phyloP scores from a whole-genome alignment of 2,113 vertebrate species.

The Oceanodroma tethys region DNA sequence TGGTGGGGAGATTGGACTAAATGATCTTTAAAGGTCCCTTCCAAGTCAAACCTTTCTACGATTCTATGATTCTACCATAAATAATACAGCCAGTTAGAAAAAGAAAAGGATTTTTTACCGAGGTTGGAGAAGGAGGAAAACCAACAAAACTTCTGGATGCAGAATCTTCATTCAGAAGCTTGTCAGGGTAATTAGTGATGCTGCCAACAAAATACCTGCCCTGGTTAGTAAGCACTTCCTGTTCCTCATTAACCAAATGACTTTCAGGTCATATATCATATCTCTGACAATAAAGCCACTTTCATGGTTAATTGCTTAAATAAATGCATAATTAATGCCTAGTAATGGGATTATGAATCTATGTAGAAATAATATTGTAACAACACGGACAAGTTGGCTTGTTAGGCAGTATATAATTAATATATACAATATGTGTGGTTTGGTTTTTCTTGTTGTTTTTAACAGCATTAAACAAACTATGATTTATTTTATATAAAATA shows the following conservation, averaged over 20 bases:
- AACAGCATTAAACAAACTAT: not conserved
- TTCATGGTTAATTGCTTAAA: constrained; percentile 71
- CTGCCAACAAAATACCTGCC: constrained; percentile 40
- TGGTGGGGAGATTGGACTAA: not conserved
- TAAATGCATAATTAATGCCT: constrained; percentile 59
- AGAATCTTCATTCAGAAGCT: not conserved
- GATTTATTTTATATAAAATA: not conserved
- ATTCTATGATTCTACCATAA: not conserved
- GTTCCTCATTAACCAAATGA: constrained; percentile 68
- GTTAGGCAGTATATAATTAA: not conserved
- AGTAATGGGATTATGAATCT: constrained; percentile 22
- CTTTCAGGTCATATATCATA: constrained; percentile 60
- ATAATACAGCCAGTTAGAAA: not conserved
- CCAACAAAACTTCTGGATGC: not conserved
- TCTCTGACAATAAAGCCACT: constrained; percentile 53
- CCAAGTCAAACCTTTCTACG: not conserved
- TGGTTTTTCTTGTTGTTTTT: not conserved
- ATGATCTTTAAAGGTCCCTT: not conserved
- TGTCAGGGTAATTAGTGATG: constrained; percentile 44
- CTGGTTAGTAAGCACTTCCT: constrained; percentile 42
- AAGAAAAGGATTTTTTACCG: not conserved
- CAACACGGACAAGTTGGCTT: not conserved
- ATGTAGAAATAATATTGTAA: constrained; percentile 6
- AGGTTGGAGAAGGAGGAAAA: not conserved
- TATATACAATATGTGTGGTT: not conserved